Evolutionary conservation across 2,797 vertebrate genomes (phyloP), one percentile per base, ranked within the genome.

Genomic region (Melanotaenia boesemani): DNA sequence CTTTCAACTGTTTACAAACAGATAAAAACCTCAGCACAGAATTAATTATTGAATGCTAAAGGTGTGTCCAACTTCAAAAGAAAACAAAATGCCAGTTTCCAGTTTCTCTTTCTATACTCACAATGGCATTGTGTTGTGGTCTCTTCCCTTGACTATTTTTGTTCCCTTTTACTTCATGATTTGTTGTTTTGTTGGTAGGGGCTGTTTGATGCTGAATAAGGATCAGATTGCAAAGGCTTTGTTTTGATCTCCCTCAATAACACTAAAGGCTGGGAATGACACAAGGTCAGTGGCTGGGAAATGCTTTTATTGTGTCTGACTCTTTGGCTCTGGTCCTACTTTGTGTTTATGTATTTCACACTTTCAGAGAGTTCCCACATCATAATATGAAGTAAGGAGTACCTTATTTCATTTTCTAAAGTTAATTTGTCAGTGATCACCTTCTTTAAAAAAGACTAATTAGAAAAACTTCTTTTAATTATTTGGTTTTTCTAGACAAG

Each of bases 171-270:
- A 78, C 78, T 79, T 89, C 74, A 46, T 32, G 2, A 64, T 76
- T 86, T 89, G 80, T 91, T 88, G 80, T 91, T 88, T 85, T 89
- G 83, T 89, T 91, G 80, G 83, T 80, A 64, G 69, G 75, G 67
- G 74, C 83, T 91, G 87, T 91, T 93, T 92, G 86, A 92, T 89
- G 84, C 87, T 86, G 86, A 78, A 82, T 64, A 70, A 70, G 76
- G 91, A 88, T 93, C 91, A 74, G 65, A 84, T 93, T 92, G 86
- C 89, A 94, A 95, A 93, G 85, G 68, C 61, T 77, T 85, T 93
- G 90, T 94, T 94, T 92, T 91, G 82, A 89, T 90, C 85, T 83
- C 30, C 52, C 63, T 80, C 68, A 80, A 81, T 77, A 88, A 81
- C 80, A 82, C 73, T 70, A 84, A 86, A 75, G 84, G 77, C 88